These are phyloP conservation scores for Puma concolor DNA, from an alignment of 2,113 vertebrate species.

Conservation along the genomic window DNA sequence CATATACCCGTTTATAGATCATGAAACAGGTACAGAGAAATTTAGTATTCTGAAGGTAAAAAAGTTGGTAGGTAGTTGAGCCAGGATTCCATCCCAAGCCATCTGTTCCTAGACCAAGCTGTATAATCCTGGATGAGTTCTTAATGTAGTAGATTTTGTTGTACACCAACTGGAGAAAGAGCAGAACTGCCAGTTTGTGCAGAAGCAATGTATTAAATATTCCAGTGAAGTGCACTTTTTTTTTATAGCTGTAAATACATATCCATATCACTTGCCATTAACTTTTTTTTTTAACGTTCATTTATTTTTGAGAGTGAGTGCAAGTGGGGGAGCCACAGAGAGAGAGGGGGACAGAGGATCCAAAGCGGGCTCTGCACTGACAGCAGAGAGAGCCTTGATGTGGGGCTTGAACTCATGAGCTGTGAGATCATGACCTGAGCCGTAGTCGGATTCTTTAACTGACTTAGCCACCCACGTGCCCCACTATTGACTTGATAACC, in stretches of 20 bases:
- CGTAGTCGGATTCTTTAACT: too few species aligned
- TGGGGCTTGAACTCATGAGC: too few species aligned
- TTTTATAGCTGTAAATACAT: neutral
- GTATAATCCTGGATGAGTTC: neutral
- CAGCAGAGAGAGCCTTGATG: too few species aligned
- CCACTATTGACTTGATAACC: neutral
- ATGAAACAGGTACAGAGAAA: neutral
- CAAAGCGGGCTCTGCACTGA: too few species aligned
- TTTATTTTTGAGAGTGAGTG: too few species aligned
- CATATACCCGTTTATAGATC: neutral
- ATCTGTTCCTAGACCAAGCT: neutral
- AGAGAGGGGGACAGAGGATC: too few species aligned
- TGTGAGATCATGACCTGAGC: too few species aligned
- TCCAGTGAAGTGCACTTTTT: neutral
- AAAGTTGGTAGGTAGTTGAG: neutral
- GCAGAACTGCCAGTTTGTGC: neutral
- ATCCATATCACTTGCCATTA: neutral
- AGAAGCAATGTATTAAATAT: neutral
- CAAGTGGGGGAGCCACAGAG: too few species aligned
- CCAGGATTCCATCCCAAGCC: neutral
- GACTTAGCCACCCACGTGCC: too few species aligned
- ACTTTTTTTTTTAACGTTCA: neutral
- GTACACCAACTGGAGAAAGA: neutral
- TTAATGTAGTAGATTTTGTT: neutral
- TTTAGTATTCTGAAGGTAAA: neutral